Evolutionary conservation across 1,140 invertebrate species (phyloP), one percentile per base, ranked within the genome.

Genomic region (Macrotrachela quadricornifera): DNA sequence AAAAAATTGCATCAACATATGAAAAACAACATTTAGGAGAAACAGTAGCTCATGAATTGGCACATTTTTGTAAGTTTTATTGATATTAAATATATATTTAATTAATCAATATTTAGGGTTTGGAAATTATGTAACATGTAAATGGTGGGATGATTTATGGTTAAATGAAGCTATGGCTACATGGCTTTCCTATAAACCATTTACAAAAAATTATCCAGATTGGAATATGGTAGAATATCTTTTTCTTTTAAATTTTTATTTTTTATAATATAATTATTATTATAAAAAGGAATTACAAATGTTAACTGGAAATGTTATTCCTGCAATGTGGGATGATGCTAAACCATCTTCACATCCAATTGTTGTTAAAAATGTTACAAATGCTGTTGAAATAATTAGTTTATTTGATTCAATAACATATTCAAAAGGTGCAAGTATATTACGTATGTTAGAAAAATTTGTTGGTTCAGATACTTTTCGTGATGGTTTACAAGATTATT

Each of bases 321-420:
- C 45, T 30, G 16, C 40, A 10, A 53, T 47, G 51, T 53, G 51
- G 51, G 51, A 53, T 4, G 51, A 53, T 16, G 66, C 67, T 47
- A 56, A 71, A 15, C 61, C 63, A 49, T 69, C 64, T 50, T 71
- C 64, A 54, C 69, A 70, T 57, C 65, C 69, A 13, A 71, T 71
- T 54, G 68, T 69, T 62, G 67, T 69, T 46, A 16, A 36, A 38
- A 21, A 73, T 6, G 84, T 90, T 16, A 73, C 72, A 41, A 81
- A 82, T 61, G 83, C 86, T 0, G 80, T 85, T 63, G 78, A 94
- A 71, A 91, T 92, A 42, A 85, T 81, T 0, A 80, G 83, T 54
- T 80, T 90, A 51, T 94, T 94, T 66, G 87, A 94, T 69, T 68
- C 73, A 0, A 92, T 94, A 59, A 85, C 85, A 1, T 94, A 94